These are phyloP conservation scores for Antidorcas marsupialis DNA, from an alignment of 2,113 vertebrate species.

Conservation along the genomic window DNA sequence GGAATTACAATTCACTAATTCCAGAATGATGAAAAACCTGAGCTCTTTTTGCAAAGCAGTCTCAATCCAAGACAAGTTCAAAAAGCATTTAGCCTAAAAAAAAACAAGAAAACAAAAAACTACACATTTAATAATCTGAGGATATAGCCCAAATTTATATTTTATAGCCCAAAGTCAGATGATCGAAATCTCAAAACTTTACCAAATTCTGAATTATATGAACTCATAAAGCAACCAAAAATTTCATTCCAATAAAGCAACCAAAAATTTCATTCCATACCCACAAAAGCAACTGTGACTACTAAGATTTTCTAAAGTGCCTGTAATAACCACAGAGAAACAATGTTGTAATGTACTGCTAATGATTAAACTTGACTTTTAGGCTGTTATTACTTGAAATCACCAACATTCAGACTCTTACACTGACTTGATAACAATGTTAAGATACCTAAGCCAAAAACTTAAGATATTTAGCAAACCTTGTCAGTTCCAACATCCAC, in stretches of 20 bases:
- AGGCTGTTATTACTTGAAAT: not conserved
- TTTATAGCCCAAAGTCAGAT: not conserved
- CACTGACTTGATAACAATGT: not conserved
- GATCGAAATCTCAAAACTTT: not conserved
- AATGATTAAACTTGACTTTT: not conserved
- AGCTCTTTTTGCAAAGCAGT: not conserved
- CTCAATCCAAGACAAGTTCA: not conserved
- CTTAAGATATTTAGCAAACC: not conserved
- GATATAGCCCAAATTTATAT: not conserved
- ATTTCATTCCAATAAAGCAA: not conserved
- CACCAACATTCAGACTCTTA: not conserved
- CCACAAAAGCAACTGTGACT: not conserved
- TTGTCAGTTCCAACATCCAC: not conserved
- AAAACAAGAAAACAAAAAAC: not conserved
- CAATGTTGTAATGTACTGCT: accelerated
- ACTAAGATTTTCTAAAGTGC: not conserved
- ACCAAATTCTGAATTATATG: not conserved
- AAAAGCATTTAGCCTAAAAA: not conserved
- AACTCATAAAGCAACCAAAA: not conserved
- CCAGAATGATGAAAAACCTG: not conserved
- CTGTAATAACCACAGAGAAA: not conserved
- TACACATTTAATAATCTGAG: not conserved
- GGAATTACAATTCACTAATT: not conserved
- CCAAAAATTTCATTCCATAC: not conserved
- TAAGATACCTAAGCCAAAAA: not conserved